These are phyloP conservation scores for Pogonocichla stellata DNA, from an alignment of 2,113 vertebrate genomes.

Conservation along the genomic window DNA sequence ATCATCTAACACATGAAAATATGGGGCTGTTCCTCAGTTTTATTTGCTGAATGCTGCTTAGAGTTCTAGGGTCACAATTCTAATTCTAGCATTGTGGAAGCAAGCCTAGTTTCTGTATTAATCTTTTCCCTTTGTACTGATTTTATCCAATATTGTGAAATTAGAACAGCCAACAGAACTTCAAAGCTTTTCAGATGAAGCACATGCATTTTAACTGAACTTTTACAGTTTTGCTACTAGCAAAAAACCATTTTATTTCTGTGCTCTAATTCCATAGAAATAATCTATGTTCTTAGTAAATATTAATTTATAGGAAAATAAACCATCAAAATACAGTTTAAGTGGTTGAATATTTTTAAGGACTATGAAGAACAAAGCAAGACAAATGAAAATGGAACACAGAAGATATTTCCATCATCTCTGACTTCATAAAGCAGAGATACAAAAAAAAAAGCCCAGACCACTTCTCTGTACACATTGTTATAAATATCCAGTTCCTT, in stretches of 20 bases:
- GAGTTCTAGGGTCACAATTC: not conserved
- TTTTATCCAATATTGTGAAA: conserved; percentile 15
- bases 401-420: not conserved
- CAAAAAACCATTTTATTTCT: not conserved
- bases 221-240: not conserved
- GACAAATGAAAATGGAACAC: not conserved
- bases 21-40: not conserved
- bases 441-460: not conserved
- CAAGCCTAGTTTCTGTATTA: not conserved
- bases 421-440: not conserved
- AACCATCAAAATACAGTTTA: not conserved
- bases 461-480: not conserved
- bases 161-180: not conserved
- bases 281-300: not conserved
- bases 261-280: not conserved
- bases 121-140: not conserved
- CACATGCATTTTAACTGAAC: not conserved
- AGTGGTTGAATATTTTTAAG: not conserved
- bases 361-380: not conserved
- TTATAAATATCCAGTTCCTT: not conserved
- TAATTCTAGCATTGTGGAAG: not conserved
- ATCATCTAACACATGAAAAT: not conserved
- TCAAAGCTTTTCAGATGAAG: not conserved
- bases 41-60: not conserved
- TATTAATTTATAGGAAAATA: not conserved